phyloP scores from a whole-genome alignment of 2,113 vertebrate genomes.

The Gavialis gangeticus region DNA sequence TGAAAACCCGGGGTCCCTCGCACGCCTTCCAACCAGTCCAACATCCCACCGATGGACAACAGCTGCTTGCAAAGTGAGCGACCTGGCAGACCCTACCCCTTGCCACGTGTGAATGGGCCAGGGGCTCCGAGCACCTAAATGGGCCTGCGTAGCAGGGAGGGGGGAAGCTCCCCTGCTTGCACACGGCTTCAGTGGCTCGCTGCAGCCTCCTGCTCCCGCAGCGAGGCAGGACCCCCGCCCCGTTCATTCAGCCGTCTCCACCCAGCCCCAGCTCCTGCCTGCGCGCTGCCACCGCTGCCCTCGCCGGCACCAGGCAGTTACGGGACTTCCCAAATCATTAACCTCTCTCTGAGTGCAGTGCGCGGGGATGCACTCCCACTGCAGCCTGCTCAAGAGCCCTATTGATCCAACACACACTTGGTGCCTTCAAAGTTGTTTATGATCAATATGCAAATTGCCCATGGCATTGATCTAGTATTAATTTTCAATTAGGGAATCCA shows the following conservation, averaged over 20 bases:
- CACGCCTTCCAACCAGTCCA: background rate
- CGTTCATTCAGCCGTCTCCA: accelerated
- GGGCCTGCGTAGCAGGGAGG: accelerated
- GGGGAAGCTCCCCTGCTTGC: accelerated
- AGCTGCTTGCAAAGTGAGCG: background rate
- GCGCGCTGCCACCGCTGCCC: accelerated
- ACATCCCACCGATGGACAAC: background rate
- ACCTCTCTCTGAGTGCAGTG: slow-evolving; percentile 80
- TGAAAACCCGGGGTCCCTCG: background rate
- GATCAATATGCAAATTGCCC: slow-evolving; percentile 99
- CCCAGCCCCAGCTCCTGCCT: accelerated
- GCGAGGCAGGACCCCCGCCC: background rate
- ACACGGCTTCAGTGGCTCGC: accelerated
- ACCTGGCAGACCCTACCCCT: background rate
- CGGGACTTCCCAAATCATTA: slow-evolving; percentile 77
- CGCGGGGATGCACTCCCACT: slow-evolving; percentile 84
- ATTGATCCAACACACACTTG: slow-evolving; percentile 95
- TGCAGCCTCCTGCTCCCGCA: background rate
- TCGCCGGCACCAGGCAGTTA: background rate
- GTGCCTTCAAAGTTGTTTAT: slow-evolving; percentile 99
- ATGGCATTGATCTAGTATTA: slow-evolving; percentile 98
- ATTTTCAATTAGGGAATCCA: slow-evolving; percentile 99
- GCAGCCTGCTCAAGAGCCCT: slow-evolving; percentile 87
- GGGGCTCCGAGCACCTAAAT: accelerated
- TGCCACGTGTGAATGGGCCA: accelerated